phyloP scores from a whole-genome alignment of 1,140 invertebrate species.

The Acromyrmex echinatior region DNA sequence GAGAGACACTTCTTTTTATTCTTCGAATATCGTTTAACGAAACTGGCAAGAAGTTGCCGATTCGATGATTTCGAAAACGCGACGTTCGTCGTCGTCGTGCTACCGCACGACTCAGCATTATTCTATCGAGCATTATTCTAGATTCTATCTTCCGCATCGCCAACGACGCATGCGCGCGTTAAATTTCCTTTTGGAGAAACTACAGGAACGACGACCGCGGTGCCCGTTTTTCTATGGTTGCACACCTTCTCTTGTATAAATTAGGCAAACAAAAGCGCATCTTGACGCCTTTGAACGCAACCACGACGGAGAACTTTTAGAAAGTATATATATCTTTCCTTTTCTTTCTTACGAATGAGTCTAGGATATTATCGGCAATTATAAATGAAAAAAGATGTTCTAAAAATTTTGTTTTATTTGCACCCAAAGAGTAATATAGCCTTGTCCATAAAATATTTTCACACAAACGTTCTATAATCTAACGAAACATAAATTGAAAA shows the following conservation, averaged over 20 bases:
- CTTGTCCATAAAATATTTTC: too few species aligned
- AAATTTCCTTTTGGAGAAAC: not conserved
- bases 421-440: too few species aligned
- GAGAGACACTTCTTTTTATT: not conserved
- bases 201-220: not conserved
- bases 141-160: constrained; percentile 19
- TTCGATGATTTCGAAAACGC: not conserved
- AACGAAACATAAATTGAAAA: too few species aligned
- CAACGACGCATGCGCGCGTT: constrained; percentile 18
- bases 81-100: not conserved
- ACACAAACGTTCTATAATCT: too few species aligned
- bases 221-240: not conserved
- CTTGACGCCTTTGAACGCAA: not conserved
- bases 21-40: not conserved
- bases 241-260: not conserved
- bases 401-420: not conserved
- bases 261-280: not conserved
- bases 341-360: not conserved
- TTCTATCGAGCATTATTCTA: constrained; percentile 19
- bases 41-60: not conserved
- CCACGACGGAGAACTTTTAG: not conserved
- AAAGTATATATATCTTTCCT: not conserved
- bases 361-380: not conserved
- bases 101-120: not conserved
- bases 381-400: not conserved